These are phyloP conservation scores for Pterostichus madidus DNA, from an alignment of 2,888 invertebrate genomes.

Conservation along the genomic window DNA sequence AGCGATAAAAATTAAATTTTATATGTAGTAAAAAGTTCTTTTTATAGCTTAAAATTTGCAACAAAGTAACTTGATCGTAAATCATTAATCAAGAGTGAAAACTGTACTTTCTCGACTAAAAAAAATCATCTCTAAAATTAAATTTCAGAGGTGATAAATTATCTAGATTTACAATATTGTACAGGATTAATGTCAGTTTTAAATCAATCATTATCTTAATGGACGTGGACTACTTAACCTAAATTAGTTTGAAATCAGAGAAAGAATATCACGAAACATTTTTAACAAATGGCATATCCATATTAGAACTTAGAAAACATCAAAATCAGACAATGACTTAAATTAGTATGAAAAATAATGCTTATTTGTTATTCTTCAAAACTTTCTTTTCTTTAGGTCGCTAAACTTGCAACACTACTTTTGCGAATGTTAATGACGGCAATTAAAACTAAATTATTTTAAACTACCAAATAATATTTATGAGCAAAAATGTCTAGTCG, in stretches of 20 bases:
- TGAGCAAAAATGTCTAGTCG: too few species aligned
- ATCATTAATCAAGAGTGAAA: slow-evolving; percentile 9
- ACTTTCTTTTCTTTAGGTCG: slow-evolving; percentile 23
- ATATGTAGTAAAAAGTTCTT: neutral
- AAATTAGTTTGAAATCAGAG: neutral
- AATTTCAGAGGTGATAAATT: slow-evolving; percentile 11
- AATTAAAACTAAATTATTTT: slow-evolving; percentile 26
- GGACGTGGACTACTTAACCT: slow-evolving; percentile 17
- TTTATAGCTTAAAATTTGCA: slow-evolving; percentile 4
- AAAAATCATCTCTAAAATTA: slow-evolving; percentile 17
- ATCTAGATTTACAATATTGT: neutral
- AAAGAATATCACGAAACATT: slow-evolving; percentile 1
- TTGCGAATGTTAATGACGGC: slow-evolving; percentile 12
- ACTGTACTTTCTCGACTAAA: neutral
- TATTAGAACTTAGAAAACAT: slow-evolving; percentile 3
- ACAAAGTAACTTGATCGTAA: slow-evolving; percentile 1
- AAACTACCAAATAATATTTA: neutral
- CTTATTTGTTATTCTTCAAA: neutral
- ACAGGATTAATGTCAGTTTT: neutral
- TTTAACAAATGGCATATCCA: neutral
- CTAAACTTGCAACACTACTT: neutral
- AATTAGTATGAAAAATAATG: slow-evolving; percentile 7
- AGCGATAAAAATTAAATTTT: neutral
- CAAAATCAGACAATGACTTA: slow-evolving; percentile 8
- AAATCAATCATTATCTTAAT: slow-evolving; percentile 27